Conservation (phyloP, 1,140 invertebrate species). For the Drosophila quadrilineata region DNA sequence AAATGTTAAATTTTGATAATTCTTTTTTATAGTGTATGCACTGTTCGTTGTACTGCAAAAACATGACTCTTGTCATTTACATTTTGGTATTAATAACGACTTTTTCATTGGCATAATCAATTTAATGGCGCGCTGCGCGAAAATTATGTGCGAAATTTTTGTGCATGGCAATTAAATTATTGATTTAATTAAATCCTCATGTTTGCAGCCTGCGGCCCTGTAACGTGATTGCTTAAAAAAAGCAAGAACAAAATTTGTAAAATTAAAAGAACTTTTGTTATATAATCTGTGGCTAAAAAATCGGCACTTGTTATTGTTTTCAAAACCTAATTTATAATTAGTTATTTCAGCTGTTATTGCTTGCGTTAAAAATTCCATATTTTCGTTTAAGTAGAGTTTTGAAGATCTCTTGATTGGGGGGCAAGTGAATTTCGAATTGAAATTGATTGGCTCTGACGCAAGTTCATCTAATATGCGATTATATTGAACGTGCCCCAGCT, state of each 20-base stretch:
- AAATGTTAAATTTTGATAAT: not conserved
- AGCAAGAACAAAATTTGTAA: not conserved
- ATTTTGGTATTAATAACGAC: slow-evolving; percentile 13
- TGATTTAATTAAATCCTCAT: slow-evolving; percentile 30
- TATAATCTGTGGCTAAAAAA: too few species aligned
- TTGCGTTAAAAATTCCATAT: too few species aligned
- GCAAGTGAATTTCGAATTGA: not conserved
- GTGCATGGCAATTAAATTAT: slow-evolving; percentile 44
- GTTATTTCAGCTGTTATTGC: too few species aligned
- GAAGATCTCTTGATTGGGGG: too few species aligned
- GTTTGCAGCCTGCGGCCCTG: not conserved
- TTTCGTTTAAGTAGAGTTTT: too few species aligned
- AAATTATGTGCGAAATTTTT: slow-evolving; percentile 46
- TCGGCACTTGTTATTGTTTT: too few species aligned
- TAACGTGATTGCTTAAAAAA: not conserved
- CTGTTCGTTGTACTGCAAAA: not conserved
- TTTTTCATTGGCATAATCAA: slow-evolving; percentile 35
- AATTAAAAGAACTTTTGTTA: too few species aligned
- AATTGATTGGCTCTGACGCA: slow-evolving; percentile 16
- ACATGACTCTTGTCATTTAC: not conserved
- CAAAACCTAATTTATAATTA: too few species aligned
- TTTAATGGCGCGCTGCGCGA: slow-evolving; percentile 15
- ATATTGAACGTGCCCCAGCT: slow-evolving; percentile 56
- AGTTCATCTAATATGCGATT: slow-evolving; percentile 47
- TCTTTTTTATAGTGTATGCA: not conserved